A percentile compares a stretch with the other conserved stretches of the same genome.
Conservation (phyloP, 2,113 vertebrate genomes). For the Gasterosteus nipponicus region DNA sequence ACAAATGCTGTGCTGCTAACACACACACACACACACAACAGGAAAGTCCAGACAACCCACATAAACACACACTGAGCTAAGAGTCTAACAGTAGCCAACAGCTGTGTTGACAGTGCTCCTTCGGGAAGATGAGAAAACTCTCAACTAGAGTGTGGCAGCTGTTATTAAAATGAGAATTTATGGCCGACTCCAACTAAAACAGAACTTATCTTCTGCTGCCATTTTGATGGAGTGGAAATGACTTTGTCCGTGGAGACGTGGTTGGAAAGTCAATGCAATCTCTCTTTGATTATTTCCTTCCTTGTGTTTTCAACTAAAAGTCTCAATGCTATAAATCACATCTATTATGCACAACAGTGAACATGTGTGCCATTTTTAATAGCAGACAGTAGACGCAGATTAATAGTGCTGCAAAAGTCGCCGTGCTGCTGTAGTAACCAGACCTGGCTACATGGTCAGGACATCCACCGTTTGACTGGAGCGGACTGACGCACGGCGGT, state of each 20-base stretch:
- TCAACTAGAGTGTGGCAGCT: slow-evolving; percentile 8
- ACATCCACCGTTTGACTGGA: slow-evolving; percentile 6
- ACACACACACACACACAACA: slow-evolving; percentile 1
- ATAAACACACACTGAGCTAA: background rate
- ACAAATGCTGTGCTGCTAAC: background rate
- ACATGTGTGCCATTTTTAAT: background rate
- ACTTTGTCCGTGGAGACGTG: background rate
- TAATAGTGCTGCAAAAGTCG: slow-evolving; percentile 2
- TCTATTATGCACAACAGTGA: background rate
- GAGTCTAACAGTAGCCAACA: slow-evolving; percentile 14
- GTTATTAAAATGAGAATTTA: slow-evolving; percentile 19
- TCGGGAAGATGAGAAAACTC: slow-evolving; percentile 30
- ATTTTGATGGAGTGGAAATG: slow-evolving; percentile 17
- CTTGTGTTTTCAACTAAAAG: background rate
- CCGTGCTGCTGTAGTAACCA: slow-evolving; percentile 33
- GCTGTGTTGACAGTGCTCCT: slow-evolving; percentile 31
- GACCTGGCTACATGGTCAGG: slow-evolving; percentile 57
- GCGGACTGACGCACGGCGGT: background rate
- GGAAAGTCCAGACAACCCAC: background rate
- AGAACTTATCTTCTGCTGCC: slow-evolving; percentile 4
- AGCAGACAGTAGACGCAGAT: background rate
- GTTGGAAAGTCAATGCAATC: slow-evolving; percentile 8
- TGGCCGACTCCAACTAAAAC: background rate
- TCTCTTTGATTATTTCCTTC: background rate
- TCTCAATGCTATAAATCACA: background rate